These are phyloP conservation scores for Plebejus argus DNA, from an alignment of 2,888 invertebrate genomes.

Conservation along the genomic window DNA sequence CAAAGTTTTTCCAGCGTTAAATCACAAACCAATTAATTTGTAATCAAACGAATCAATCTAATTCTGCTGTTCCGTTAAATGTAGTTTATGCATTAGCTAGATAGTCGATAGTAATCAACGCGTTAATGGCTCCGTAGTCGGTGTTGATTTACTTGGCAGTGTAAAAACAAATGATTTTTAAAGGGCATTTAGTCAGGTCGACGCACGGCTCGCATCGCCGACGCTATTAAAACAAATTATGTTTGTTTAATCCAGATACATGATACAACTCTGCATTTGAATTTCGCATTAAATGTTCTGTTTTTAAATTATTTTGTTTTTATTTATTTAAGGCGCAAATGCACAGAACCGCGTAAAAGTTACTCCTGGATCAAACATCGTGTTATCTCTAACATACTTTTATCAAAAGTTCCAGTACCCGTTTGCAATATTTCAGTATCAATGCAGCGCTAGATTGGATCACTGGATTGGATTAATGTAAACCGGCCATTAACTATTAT, in stretches of 20 bases:
- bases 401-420: too few species aligned
- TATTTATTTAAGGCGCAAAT: neutral
- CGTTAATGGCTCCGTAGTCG: conserved; percentile 31
- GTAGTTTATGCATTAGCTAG: conserved; percentile 7
- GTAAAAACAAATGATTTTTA: conserved; percentile 20
- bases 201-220: neutral
- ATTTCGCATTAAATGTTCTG: neutral
- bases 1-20: neutral
- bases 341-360: neutral
- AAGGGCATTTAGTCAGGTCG: conserved; percentile 18
- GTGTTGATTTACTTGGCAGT: conserved; percentile 26
- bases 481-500: too few species aligned
- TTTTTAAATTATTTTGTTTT: neutral
- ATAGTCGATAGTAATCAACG: conserved; percentile 29
- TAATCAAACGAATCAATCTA: neutral
- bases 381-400: too few species aligned
- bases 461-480: too few species aligned
- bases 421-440: too few species aligned
- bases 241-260: conserved; percentile 7
- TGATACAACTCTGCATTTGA: neutral
- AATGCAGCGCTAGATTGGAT: too few species aligned
- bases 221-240: conserved; percentile 19
- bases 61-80: neutral
- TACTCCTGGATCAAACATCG: neutral
- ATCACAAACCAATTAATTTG: neutral